Conservation (phyloP, 2,888 invertebrate species). For the Embidobia sp. region DNA sequence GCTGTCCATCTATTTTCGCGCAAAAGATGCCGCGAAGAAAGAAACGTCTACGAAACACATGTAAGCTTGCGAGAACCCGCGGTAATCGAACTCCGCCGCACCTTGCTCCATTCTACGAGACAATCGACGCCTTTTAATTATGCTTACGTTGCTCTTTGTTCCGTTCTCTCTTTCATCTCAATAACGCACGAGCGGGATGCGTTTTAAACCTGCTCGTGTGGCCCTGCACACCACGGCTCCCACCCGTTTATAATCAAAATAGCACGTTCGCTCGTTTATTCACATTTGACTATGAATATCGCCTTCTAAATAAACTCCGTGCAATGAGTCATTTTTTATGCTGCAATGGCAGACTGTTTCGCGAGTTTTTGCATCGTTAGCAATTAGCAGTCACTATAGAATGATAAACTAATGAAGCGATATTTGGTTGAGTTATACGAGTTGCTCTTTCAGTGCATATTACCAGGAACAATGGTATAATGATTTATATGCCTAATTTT, state of each 20-base stretch:
- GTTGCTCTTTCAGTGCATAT: too few relatives aligned
- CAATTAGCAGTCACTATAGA: too few relatives aligned
- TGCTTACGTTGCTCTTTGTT: slow-evolving; percentile 71
- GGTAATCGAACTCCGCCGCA: slow-evolving; percentile 71
- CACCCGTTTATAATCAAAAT: slow-evolving; percentile 14
- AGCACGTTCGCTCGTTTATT: too few relatives aligned
- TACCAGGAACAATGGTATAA: too few relatives aligned
- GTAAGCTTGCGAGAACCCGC: slow-evolving; percentile 56
- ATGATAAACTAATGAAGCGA: too few relatives aligned
- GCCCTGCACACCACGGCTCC: neutral
- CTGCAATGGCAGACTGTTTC: too few relatives aligned
- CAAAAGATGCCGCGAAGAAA: slow-evolving; percentile 49
- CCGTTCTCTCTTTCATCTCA: slow-evolving; percentile 67
- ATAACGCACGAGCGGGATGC: slow-evolving; percentile 33
- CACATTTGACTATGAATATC: too few relatives aligned
- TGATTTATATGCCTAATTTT: too few relatives aligned
- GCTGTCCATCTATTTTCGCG: slow-evolving; percentile 71
- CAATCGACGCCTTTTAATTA: slow-evolving; percentile 78
- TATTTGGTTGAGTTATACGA: too few relatives aligned
- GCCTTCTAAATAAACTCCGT: too few relatives aligned
- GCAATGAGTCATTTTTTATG: too few relatives aligned
- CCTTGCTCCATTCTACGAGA: slow-evolving; percentile 67
- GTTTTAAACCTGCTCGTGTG: slow-evolving; percentile 5
- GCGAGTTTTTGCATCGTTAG: too few relatives aligned
- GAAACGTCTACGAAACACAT: slow-evolving; percentile 1